Percentiles rank a stretch among this genome's conserved stretches.
Conservation (phyloP, 2,113 vertebrate species). For the Sebastes fasciatus region DNA sequence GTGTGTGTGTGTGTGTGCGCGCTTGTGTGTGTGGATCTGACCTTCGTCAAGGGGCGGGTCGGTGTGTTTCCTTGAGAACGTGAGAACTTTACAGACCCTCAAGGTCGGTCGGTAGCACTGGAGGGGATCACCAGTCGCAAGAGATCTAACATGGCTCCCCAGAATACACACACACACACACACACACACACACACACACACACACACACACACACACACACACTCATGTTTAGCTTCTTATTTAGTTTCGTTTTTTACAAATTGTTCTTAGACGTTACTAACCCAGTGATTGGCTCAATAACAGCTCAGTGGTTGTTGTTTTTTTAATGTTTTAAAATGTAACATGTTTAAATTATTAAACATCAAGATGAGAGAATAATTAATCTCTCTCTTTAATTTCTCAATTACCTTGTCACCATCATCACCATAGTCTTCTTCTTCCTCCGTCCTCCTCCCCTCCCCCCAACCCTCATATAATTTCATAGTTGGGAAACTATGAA, state of each 20-base stretch:
- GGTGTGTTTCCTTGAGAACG: slow-evolving; percentile 70
- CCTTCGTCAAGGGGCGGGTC: slow-evolving; percentile 39
- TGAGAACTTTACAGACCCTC: slow-evolving; percentile 82
- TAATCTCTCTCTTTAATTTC: slow-evolving; percentile 8
- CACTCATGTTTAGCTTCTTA: neutral
- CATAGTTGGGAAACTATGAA: slow-evolving; percentile 70
- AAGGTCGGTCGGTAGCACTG: slow-evolving; percentile 72
- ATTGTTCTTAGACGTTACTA: neutral
- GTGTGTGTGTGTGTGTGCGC: slow-evolving; percentile 4
- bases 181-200: slow-evolving; percentile 20
- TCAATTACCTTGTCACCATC: slow-evolving; percentile 22
- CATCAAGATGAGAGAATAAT: slow-evolving; percentile 11
- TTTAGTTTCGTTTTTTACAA: neutral
- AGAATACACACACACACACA: slow-evolving; percentile 17
- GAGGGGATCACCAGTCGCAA: slow-evolving; percentile 52
- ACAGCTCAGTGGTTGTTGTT: neutral
- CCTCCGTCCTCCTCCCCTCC: neutral
- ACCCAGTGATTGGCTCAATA: neutral
- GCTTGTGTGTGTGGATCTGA: slow-evolving; percentile 52
- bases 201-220: slow-evolving; percentile 2
- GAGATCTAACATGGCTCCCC: slow-evolving; percentile 43
- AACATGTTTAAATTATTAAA: slow-evolving; percentile 26
- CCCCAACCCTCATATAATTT: slow-evolving; percentile 54
- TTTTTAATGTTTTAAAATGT: slow-evolving; percentile 2
- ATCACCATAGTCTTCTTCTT: slow-evolving; percentile 16